Percentiles rank a stretch among this genome's conserved stretches.
Evolutionary conservation across 2,113 vertebrate genomes (phyloP).

Genomic region (Muntiacus muntjak): DNA sequence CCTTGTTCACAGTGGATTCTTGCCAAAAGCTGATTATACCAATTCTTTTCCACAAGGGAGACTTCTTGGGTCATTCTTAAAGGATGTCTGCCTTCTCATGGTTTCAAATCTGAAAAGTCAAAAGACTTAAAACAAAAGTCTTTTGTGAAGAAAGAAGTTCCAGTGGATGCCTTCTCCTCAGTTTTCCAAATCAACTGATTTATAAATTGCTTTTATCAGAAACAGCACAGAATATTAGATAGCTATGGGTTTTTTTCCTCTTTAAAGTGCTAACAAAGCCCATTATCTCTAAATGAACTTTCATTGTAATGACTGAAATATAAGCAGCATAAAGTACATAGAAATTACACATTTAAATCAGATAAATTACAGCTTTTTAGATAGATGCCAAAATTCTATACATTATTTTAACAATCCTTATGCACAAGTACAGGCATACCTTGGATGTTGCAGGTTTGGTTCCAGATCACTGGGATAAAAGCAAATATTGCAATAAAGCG

Average conservation of each 20-base stretch:
- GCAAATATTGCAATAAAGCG: background rate
- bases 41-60: background rate
- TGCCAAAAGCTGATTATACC: background rate
- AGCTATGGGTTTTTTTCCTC: background rate
- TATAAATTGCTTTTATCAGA: slow-evolving; percentile 19
- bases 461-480: background rate
- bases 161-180: background rate
- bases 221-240: background rate
- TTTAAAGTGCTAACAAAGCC: slow-evolving; percentile 46
- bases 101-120: slow-evolving; percentile 6
- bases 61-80: slow-evolving; percentile 3
- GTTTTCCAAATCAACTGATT: background rate
- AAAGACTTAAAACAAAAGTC: slow-evolving; percentile 27
- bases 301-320: slow-evolving; percentile 3
- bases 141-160: background rate
- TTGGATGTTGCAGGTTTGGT: background rate
- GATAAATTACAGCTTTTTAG: slow-evolving; percentile 17
- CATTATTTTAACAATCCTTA: background rate
- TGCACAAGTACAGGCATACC: background rate
- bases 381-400: background rate
- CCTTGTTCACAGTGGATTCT: slow-evolving; percentile 20
- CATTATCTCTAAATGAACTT: slow-evolving; percentile 36
- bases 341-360: slow-evolving; percentile 33
- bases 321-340: slow-evolving; percentile 33
- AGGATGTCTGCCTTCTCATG: background rate